A percentile compares a stretch with the other conserved stretches of the same genome.
phyloP scores from a whole-genome alignment of 2,888 invertebrate genomes.

The Catonia carolina region DNA sequence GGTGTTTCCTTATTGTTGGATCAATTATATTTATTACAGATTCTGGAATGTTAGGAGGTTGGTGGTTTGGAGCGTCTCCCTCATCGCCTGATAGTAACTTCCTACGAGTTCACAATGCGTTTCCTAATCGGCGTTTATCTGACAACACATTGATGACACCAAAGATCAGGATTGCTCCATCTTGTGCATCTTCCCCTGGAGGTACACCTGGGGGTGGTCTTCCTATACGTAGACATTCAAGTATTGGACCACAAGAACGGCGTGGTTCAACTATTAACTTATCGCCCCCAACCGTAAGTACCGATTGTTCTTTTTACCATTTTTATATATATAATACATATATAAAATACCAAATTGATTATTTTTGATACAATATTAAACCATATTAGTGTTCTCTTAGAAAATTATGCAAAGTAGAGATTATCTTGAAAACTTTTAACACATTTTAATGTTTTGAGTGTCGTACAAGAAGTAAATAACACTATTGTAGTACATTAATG shows the following conservation, averaged over 20 bases:
- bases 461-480: no score
- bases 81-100: slow-evolving; percentile 82
- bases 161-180: slow-evolving; percentile 81
- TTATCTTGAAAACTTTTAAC: no score
- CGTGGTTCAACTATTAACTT: slow-evolving; percentile 76
- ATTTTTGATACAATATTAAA: no score
- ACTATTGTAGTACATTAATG: no score
- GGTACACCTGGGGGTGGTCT: slow-evolving; percentile 64
- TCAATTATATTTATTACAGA: slow-evolving; percentile 38
- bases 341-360: slow-evolving; percentile 1
- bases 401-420: no score
- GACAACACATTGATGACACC: slow-evolving; percentile 88
- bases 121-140: slow-evolving; percentile 80
- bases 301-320: background rate
- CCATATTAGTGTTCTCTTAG: no score
- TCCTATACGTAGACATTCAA: slow-evolving; percentile 82
- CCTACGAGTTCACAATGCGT: slow-evolving; percentile 72
- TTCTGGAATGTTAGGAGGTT: slow-evolving; percentile 62
- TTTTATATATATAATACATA: slow-evolving; percentile 12
- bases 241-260: slow-evolving; percentile 84
- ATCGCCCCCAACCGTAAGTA: slow-evolving; percentile 82
- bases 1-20: background rate
- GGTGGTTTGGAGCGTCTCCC: slow-evolving; percentile 79
- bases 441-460: no score
- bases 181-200: slow-evolving; percentile 75